Evolutionary conservation across 2,888 invertebrate species (phyloP).

Genomic region (Coelogynopora nodosa): DNA sequence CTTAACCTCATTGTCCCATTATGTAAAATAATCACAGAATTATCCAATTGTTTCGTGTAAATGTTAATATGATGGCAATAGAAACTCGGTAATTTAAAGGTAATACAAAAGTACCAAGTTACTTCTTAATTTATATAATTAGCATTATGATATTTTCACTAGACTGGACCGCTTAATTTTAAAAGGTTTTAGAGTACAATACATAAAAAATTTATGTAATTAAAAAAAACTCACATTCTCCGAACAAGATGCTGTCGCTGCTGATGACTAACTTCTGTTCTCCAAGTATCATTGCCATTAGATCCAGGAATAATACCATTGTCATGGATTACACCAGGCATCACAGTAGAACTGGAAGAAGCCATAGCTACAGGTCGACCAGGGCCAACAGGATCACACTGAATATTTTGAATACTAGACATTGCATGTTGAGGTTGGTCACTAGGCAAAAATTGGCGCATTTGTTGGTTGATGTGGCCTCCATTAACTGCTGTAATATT

Average conservation of each 20-base stretch:
- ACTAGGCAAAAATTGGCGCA: background rate
- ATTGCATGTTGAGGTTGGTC: background rate
- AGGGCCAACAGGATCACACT: background rate
- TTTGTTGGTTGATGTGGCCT: background rate
- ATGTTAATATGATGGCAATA: too few relatives aligned
- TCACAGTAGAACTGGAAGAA: background rate
- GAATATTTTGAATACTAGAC: background rate
- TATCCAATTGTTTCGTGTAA: too few relatives aligned
- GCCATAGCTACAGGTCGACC: background rate
- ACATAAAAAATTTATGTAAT: background rate
- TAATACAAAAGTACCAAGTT: too few relatives aligned
- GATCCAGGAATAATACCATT: background rate
- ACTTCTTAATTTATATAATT: too few relatives aligned
- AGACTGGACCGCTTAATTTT: too few relatives aligned
- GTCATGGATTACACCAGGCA: background rate
- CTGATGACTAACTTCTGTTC: slow-evolving; percentile 51
- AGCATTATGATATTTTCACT: too few relatives aligned
- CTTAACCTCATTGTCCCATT: too few relatives aligned
- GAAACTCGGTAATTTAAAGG: too few relatives aligned
- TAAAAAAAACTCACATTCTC: slow-evolving; percentile 73
- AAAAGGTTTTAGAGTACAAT: too few relatives aligned
- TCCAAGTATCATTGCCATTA: slow-evolving; percentile 35
- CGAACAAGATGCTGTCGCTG: slow-evolving; percentile 78
- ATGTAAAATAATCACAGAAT: too few relatives aligned
- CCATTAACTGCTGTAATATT: background rate